phyloP scores from a whole-genome alignment of 2,797 vertebrate species.

The Hipposideros larvatus region DNA sequence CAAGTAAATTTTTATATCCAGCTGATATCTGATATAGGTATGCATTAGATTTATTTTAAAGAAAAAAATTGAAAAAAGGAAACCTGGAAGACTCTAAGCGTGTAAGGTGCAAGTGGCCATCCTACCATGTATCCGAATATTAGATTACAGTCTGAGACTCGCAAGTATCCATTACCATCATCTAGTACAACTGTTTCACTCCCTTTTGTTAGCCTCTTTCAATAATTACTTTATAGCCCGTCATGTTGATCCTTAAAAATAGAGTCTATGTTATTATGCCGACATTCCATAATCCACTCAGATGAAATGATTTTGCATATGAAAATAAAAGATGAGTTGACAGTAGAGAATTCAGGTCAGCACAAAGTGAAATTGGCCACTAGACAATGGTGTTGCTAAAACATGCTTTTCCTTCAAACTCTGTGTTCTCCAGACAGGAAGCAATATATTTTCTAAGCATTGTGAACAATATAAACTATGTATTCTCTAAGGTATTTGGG shows the following conservation, averaged over 20 bases:
- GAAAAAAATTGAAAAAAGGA: background rate
- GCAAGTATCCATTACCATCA: background rate
- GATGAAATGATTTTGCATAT: background rate
- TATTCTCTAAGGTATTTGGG: background rate
- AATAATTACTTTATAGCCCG: background rate
- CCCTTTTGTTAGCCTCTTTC: background rate
- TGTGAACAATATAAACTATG: background rate
- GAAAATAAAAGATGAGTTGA: background rate
- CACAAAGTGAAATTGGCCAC: background rate
- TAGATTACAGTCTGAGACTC: background rate
- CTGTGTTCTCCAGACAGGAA: background rate
- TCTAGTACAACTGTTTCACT: background rate
- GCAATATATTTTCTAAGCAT: background rate
- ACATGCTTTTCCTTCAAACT: background rate
- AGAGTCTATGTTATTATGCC: background rate
- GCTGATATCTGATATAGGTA: background rate
- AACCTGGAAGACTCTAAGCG: background rate
- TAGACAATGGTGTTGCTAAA: background rate
- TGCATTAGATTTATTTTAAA: background rate
- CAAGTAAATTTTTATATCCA: background rate
- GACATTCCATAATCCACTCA: background rate
- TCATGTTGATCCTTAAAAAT: background rate
- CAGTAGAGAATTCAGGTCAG: background rate
- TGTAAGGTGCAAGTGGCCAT: background rate
- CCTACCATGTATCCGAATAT: background rate